Evolutionary conservation across 2,797 vertebrate genomes (phyloP).

Genomic region (Lutjanus argentimaculatus): DNA sequence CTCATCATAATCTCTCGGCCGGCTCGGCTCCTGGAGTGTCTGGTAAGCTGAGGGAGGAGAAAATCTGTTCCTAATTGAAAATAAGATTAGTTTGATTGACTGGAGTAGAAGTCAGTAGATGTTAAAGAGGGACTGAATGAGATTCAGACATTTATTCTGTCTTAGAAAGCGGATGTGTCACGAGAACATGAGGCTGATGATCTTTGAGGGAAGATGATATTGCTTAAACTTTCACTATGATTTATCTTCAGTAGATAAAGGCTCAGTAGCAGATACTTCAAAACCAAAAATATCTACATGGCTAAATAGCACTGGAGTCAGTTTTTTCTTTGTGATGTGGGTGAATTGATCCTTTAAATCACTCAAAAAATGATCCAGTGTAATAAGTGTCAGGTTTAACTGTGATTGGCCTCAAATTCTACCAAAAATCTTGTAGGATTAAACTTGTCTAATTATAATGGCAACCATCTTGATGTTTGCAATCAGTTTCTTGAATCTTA

Average conservation of each 20-base stretch:
- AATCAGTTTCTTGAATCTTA: too few species aligned
- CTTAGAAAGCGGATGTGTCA: not conserved
- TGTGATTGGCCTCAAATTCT: too few species aligned
- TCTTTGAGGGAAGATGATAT: conserved; percentile 1
- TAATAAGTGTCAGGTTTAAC: too few species aligned
- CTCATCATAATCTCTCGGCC: conserved; percentile 96
- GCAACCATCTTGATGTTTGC: too few species aligned
- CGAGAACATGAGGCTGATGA: not conserved
- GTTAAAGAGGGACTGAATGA: conserved; percentile 22
- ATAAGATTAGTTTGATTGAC: conserved; percentile 37
- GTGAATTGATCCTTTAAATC: not conserved
- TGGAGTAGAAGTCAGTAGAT: not conserved
- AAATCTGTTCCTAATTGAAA: conserved; percentile 47
- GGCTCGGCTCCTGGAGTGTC: conserved; percentile 95
- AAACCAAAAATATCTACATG: not conserved
- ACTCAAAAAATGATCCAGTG: too few species aligned
- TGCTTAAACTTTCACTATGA: not conserved
- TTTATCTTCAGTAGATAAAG: not conserved
- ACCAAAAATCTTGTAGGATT: too few species aligned
- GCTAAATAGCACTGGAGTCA: not conserved
- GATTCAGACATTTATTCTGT: conserved; percentile 28
- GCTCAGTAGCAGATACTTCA: not conserved
- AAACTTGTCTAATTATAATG: too few species aligned
- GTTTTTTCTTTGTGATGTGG: not conserved
- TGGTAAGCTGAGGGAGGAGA: conserved; percentile 86